Percentiles rank a stretch among this genome's conserved stretches.
phyloP scores from a whole-genome alignment of 2,888 invertebrate genomes.

The Lepas anatifera region DNA sequence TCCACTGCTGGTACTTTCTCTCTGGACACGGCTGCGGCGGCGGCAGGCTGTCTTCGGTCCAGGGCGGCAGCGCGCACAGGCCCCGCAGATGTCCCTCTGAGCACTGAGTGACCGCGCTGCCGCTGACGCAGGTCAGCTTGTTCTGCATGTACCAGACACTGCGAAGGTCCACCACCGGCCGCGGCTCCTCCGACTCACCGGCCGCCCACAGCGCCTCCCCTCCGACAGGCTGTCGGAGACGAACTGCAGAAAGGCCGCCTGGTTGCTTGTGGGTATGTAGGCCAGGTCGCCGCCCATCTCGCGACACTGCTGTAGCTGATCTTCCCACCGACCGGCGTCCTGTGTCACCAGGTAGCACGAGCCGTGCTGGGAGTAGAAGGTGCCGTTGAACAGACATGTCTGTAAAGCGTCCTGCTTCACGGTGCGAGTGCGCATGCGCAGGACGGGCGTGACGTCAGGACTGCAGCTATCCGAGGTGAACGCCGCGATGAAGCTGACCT shows the following conservation, averaged over 20 bases:
- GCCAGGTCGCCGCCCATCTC: not conserved
- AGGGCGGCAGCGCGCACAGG: not conserved
- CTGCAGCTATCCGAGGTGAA: not conserved
- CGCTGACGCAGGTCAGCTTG: not conserved
- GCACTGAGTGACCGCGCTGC: not conserved
- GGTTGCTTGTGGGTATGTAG: not conserved
- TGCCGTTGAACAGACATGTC: not conserved
- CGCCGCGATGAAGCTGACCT: not conserved
- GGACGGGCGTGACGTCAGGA: not conserved
- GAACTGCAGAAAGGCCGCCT: not conserved
- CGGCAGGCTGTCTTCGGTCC: not conserved
- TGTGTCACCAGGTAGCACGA: not conserved
- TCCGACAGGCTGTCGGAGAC: too few relatives aligned
- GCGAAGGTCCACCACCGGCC: not conserved
- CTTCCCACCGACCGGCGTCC: not conserved
- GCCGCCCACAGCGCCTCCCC: not conserved
- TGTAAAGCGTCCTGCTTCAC: not conserved
- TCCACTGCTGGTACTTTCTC: too few relatives aligned
- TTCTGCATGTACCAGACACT: not conserved
- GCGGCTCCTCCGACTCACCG: not conserved
- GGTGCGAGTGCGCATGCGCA: not conserved
- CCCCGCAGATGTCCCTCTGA: not conserved
- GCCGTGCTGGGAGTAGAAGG: not conserved
- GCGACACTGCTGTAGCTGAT: not conserved
- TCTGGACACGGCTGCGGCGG: too few relatives aligned